Evolutionary conservation across 1,140 invertebrate species (phyloP).

Genomic region (Bombus affinis): DNA sequence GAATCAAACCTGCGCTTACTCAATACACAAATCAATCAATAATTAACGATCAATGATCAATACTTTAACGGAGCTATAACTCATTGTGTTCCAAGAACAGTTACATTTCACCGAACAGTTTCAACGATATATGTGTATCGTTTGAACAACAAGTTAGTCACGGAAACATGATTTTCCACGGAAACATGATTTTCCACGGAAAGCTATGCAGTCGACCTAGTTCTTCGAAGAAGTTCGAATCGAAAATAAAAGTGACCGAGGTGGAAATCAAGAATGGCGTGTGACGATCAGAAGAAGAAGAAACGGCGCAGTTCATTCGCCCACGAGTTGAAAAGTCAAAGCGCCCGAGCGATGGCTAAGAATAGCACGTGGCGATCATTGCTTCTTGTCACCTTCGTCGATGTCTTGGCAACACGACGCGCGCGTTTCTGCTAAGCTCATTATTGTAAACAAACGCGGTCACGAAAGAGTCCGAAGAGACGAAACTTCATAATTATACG

Average conservation of each 20-base stretch:
- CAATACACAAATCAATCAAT: too few relatives aligned
- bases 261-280: too few relatives aligned
- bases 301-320: conserved; percentile 43
- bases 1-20: too few relatives aligned
- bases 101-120: too few relatives aligned
- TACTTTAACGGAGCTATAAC: too few relatives aligned
- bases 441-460: conserved; percentile 19
- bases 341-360: conserved; percentile 34
- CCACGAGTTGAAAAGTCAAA: conserved; percentile 51
- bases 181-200: too few relatives aligned
- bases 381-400: conserved; percentile 35
- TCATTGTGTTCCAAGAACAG: too few relatives aligned
- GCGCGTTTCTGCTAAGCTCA: not conserved
- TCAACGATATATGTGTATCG: not conserved
- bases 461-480: not conserved
- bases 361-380: conserved; percentile 41
- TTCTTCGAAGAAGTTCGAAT: not conserved
- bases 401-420: not conserved
- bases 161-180: not conserved
- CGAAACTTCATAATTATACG: too few relatives aligned
- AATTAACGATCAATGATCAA: too few relatives aligned
- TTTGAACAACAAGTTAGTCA: not conserved
- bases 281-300: not conserved
- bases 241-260: conserved; percentile 17
- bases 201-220: not conserved